These are phyloP conservation scores for Ophraella communa DNA, from an alignment of 2,888 invertebrate genomes.

Conservation along the genomic window DNA sequence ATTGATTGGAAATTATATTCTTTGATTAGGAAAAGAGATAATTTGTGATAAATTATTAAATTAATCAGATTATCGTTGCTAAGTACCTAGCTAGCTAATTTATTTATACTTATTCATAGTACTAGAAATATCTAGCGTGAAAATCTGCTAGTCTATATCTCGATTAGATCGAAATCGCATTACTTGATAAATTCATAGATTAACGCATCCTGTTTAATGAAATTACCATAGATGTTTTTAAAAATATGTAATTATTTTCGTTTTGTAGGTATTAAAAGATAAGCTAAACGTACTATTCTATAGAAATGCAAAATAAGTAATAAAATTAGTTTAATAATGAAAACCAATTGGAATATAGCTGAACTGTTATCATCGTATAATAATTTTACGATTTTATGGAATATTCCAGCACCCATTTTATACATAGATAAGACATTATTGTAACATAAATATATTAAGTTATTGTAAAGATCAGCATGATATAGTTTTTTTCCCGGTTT, in stretches of 20 bases:
- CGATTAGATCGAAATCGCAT: background rate
- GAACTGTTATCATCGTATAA: too few species aligned
- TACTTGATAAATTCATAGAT: background rate
- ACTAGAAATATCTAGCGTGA: background rate
- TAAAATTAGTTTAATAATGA: background rate
- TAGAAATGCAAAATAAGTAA: too few species aligned
- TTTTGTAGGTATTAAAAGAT: background rate
- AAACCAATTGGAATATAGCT: too few species aligned
- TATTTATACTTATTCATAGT: constrained; percentile 3
- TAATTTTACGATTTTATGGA: too few species aligned
- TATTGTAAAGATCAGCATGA: too few species aligned
- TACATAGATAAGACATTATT: too few species aligned
- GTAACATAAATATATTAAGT: too few species aligned
- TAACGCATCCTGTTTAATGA: background rate
- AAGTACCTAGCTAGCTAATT: constrained; percentile 1
- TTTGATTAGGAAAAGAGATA: background rate
- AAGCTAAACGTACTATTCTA: too few species aligned
- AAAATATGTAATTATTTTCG: background rate
- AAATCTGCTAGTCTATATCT: background rate
- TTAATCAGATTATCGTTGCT: constrained; percentile 2
- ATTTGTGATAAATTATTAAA: constrained; percentile 5
- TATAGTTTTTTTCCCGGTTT: too few species aligned
- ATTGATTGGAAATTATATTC: constrained; percentile 6
- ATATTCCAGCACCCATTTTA: too few species aligned
- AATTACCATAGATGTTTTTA: background rate